Evolutionary conservation across 2,888 invertebrate genomes (phyloP).

Genomic region (Molorchus minor): DNA sequence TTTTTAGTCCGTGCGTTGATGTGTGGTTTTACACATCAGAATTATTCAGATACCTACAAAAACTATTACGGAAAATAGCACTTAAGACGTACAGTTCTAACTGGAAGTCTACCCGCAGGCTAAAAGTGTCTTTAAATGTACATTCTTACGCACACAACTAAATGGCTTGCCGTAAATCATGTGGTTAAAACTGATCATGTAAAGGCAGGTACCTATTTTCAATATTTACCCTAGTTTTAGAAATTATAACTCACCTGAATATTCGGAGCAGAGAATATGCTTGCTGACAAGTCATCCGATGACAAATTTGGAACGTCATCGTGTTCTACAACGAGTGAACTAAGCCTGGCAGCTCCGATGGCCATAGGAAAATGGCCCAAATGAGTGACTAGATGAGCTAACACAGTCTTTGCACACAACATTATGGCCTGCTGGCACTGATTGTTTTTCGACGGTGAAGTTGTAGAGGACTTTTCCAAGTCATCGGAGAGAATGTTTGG

Average conservation of each 20-base stretch:
- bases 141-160: too few relatives aligned
- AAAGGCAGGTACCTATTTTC: too few relatives aligned
- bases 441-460: slow-evolving; percentile 62
- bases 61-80: too few relatives aligned
- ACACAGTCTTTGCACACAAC: slow-evolving; percentile 67
- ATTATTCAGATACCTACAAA: too few relatives aligned
- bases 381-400: slow-evolving; percentile 90
- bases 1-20: too few relatives aligned
- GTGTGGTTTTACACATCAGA: too few relatives aligned
- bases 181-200: too few relatives aligned
- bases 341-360: slow-evolving; percentile 85
- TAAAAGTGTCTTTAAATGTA: too few relatives aligned
- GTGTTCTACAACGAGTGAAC: slow-evolving; percentile 90
- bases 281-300: slow-evolving; percentile 79
- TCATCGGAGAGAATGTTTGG: slow-evolving; percentile 78
- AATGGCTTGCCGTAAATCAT: too few relatives aligned
- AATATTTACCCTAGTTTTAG: slow-evolving; percentile 2
- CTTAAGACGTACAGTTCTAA: too few relatives aligned
- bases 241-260: slow-evolving; percentile 66
- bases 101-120: too few relatives aligned
- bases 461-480: slow-evolving; percentile 64
- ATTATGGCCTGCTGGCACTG: slow-evolving; percentile 68
- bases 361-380: slow-evolving; percentile 95
- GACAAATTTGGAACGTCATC: slow-evolving; percentile 84
- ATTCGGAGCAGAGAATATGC: slow-evolving; percentile 86